Evolutionary conservation across 2,797 vertebrate genomes (phyloP), one percentile per base, ranked within the genome.

Genomic region (Thamnophis elegans): DNA sequence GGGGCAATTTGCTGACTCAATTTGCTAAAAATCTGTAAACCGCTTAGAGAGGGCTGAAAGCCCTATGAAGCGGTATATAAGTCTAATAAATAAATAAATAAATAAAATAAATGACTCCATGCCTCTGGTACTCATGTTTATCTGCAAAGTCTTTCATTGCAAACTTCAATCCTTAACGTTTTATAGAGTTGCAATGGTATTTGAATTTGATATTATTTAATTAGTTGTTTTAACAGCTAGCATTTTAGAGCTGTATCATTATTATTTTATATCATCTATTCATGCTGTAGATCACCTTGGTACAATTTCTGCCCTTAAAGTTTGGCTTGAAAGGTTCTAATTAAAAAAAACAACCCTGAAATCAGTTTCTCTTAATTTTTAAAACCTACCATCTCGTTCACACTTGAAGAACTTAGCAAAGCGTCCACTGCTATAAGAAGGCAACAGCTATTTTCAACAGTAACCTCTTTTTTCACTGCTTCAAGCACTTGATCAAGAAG

Each of bases 391-490:
- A 97, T 97, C 93, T 98, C 98, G 85, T 97, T 97, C 94, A 94
- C 95, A 3, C 91, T 94, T 92, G 96, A 88, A 0, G 96, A 97
- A 87, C 95, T 96, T 92, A 98, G 96, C 94, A 99, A 97, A 0
- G 25, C 94, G 95, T 99, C 97, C 95, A 99, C 97, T 55, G 99
- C 98, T 93, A 98, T 95, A 96, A 98, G 98, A 68, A 99, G 98
- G 93, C 97, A 97, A 95, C 98, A 99, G 96, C 98, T 98, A 96
- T 98, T 99, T 94, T 99, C 98, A 95, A 98, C 98, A n/a, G 97
- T 98, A 94, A 98, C 97, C 12, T 96, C 97, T 95, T 98, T 98
- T 96, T 98, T 98, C 96, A 98, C 97, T 94, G 98, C 98, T 93
- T 97, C 97, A 93, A 98, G 98, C 96, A 99, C 97, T 96, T 98